These are phyloP conservation scores for Notamacropus eugenii DNA, from an alignment of 2,797 vertebrate species.

Conservation along the genomic window DNA sequence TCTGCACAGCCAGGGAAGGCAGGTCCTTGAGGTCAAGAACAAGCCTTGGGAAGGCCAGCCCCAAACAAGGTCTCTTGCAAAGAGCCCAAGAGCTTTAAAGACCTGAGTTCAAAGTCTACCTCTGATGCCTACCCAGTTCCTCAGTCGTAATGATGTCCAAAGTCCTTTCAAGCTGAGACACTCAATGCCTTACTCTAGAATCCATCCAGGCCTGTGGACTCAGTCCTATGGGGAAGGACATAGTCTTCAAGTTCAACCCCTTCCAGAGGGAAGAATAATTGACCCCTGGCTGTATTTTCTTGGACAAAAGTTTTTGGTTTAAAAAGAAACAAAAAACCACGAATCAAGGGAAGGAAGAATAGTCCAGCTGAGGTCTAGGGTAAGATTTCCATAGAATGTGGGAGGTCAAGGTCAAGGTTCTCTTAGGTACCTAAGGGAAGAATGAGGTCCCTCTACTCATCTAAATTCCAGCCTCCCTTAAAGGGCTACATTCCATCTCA, in stretches of 20 bases:
- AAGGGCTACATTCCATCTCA: neutral
- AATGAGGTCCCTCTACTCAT: neutral
- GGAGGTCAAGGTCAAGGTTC: no score
- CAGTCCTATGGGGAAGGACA: neutral
- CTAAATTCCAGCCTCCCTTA: neutral
- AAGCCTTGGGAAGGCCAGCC: neutral
- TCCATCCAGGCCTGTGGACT: neutral
- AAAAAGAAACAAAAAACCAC: neutral
- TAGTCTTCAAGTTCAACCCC: neutral
- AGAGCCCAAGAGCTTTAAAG: accelerated
- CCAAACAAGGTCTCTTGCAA: neutral
- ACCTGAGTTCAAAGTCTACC: neutral
- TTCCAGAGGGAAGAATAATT: neutral
- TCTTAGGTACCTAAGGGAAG: no score
- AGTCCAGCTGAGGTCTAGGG: neutral
- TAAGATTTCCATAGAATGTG: neutral
- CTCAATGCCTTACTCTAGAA: neutral
- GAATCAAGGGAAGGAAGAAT: neutral
- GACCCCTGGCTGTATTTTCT: neutral
- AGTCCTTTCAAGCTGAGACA: neutral
- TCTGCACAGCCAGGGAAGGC: no score
- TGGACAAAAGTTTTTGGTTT: no score
- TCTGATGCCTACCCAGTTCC: neutral
- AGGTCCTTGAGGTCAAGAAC: no score
- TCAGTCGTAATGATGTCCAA: neutral